Percentiles rank a stretch among this genome's conserved stretches.
Conservation (phyloP, 2,797 vertebrate species). For the Otolemur crassicaudatus region DNA sequence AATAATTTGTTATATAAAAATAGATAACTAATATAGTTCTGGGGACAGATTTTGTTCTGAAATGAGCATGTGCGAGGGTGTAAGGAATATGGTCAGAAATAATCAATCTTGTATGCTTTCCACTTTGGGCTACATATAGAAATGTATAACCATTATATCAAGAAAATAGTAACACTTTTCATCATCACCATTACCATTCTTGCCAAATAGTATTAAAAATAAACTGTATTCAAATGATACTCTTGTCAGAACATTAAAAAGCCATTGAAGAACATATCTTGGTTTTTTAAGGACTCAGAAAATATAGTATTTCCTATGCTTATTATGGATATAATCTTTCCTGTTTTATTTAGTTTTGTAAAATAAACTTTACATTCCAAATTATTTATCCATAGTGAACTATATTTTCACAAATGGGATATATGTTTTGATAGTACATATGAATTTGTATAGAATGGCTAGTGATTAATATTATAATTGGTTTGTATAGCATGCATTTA, state of each 20-base stretch:
- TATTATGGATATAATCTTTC: neutral
- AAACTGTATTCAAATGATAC: neutral
- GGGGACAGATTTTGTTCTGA: neutral
- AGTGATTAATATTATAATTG: neutral
- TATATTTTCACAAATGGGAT: neutral
- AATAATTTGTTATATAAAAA: neutral
- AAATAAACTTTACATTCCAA: neutral
- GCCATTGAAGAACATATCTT: neutral
- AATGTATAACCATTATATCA: neutral
- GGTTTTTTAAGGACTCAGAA: neutral
- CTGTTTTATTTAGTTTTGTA: constrained; percentile 24
- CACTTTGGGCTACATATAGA: neutral
- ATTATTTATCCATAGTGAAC: neutral
- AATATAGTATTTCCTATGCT: neutral
- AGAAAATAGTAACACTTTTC: neutral
- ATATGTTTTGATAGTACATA: neutral
- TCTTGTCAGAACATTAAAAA: neutral
- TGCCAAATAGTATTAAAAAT: constrained; percentile 4
- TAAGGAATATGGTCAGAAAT: constrained; percentile 12
- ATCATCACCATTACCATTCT: neutral
- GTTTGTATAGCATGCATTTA: constrained; percentile 47
- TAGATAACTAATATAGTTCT: neutral
- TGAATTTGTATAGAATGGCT: neutral
- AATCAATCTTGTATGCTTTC: neutral
- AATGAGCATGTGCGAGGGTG: neutral